Conservation (phyloP, 2,113 vertebrate genomes). For the Cyphomyrus discorhynchus region DNA sequence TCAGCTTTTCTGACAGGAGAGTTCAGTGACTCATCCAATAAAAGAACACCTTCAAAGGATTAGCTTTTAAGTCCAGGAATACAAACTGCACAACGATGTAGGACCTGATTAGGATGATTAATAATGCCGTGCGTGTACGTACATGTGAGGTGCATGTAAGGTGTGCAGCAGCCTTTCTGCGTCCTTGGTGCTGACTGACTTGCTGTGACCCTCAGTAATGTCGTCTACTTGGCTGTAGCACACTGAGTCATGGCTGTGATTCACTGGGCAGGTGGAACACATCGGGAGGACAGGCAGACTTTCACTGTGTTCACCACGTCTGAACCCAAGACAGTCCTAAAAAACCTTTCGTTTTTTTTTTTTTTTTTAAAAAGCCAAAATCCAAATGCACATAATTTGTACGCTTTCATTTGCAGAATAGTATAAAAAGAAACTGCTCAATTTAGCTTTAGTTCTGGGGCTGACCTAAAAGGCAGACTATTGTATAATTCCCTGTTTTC, state of each 20-base stretch:
- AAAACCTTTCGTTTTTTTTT: not conserved
- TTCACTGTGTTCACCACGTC: not conserved
- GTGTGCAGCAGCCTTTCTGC: not conserved
- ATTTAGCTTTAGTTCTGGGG: not conserved
- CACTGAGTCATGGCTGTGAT: not conserved
- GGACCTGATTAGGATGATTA: not conserved
- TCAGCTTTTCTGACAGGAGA: constrained; percentile 5
- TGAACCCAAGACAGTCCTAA: not conserved
- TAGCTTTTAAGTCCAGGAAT: not conserved
- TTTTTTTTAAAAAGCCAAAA: not conserved
- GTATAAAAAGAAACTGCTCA: not conserved
- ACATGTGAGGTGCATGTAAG: not conserved
- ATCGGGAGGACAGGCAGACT: not conserved
- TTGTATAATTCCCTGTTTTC: not conserved
- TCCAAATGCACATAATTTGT: not conserved
- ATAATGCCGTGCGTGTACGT: not conserved
- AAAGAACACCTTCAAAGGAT: not conserved
- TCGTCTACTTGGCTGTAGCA: not conserved
- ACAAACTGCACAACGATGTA: not conserved
- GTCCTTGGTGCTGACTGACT: not conserved
- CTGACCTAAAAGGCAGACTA: not conserved
- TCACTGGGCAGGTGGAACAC: not conserved
- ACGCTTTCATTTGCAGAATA: not conserved
- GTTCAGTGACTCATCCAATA: not conserved
- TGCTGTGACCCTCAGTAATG: not conserved